phyloP scores from a whole-genome alignment of 2,888 invertebrate genomes.

The Dryococelus australis region DNA sequence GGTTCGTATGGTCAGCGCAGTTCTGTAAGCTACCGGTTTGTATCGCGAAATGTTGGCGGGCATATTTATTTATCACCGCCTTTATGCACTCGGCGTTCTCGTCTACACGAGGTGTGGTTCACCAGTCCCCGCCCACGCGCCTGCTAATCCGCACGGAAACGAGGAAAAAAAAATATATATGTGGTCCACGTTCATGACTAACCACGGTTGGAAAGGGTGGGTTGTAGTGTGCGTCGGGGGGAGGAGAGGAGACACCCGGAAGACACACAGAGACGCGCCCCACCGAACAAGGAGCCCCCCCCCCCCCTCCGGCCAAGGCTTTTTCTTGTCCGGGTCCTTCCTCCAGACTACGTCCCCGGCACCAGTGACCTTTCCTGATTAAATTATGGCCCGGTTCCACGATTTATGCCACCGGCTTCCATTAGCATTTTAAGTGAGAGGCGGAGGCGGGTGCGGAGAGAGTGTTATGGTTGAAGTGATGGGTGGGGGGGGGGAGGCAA shows the following conservation, averaged over 20 bases:
- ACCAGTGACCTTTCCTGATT: slow-evolving; percentile 22
- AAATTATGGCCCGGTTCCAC: slow-evolving; percentile 25
- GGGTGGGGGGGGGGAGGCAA: neutral
- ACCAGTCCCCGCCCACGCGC: too few species aligned
- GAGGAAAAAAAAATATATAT: neutral
- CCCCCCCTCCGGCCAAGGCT: neutral
- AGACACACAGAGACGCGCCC: slow-evolving; percentile 9
- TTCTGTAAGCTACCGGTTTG: too few species aligned
- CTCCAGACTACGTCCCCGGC: neutral
- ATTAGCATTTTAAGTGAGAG: slow-evolving; percentile 23
- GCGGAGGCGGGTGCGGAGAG: neutral
- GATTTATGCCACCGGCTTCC: slow-evolving; percentile 17
- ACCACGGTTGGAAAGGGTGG: neutral
- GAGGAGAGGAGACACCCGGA: neutral
- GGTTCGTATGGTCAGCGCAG: too few species aligned
- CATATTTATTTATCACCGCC: too few species aligned
- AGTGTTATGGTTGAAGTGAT: too few species aligned
- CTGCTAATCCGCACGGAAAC: neutral
- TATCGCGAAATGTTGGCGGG: too few species aligned
- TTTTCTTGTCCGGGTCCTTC: neutral
- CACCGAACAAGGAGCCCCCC: neutral
- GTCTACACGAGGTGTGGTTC: neutral
- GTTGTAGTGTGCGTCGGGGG: neutral
- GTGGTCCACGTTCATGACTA: neutral
- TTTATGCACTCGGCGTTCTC: neutral